Percentiles rank a stretch among this genome's conserved stretches.
Evolutionary conservation across 2,888 invertebrate genomes (phyloP).

Genomic region (Rhopalosiphum nymphaeae): DNA sequence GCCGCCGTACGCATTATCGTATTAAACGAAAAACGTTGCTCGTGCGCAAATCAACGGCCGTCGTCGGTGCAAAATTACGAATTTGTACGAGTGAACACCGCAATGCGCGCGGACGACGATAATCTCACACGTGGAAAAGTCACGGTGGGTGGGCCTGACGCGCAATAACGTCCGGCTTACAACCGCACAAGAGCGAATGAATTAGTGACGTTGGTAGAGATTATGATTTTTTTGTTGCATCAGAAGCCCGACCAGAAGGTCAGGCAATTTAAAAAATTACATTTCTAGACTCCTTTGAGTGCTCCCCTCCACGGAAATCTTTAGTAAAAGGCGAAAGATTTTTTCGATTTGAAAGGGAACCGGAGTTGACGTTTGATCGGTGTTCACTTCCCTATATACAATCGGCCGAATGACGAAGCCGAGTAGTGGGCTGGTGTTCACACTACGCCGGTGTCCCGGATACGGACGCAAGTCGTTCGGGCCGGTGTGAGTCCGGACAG

Average conservation of each 20-base stretch:
- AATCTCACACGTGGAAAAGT: too few relatives aligned
- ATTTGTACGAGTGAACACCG: too few relatives aligned
- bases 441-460: background rate
- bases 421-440: background rate
- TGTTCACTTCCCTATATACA: background rate
- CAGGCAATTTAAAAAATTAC: background rate
- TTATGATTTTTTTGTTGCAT: background rate
- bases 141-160: too few relatives aligned
- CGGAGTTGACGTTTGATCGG: accelerated
- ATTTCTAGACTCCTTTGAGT: slow-evolving; percentile 77
- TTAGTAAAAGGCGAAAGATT: slow-evolving; percentile 78
- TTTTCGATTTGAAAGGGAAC: background rate
- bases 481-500: accelerated
- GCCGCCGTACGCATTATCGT: too few relatives aligned
- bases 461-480: background rate
- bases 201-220: too few relatives aligned
- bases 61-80: too few relatives aligned
- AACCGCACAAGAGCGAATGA: too few relatives aligned
- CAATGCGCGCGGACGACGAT: too few relatives aligned
- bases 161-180: too few relatives aligned
- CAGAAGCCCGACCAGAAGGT: background rate
- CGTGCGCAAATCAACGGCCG: too few relatives aligned
- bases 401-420: background rate
- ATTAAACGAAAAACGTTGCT: too few relatives aligned
- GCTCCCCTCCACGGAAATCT: slow-evolving; percentile 83